phyloP scores from a whole-genome alignment of 2,113 vertebrate species.

The Cyphomyrus plagiostoma region DNA sequence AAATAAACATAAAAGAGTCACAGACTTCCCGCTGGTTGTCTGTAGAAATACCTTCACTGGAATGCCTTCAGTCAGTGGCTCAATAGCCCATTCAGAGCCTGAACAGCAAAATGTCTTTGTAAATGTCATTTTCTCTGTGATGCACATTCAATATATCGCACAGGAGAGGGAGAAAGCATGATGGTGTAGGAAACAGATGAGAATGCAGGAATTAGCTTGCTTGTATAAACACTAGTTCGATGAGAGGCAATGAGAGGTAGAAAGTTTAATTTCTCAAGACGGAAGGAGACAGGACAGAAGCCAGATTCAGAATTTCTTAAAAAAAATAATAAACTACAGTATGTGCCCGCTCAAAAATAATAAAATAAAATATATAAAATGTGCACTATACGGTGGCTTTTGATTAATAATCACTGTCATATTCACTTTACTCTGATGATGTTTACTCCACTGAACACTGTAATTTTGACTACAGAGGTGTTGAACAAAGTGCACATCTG shows the following conservation, averaged over 20 bases:
- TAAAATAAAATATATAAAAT: neutral
- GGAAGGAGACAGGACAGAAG: neutral
- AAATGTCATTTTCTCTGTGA: neutral
- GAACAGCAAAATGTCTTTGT: neutral
- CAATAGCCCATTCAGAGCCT: neutral
- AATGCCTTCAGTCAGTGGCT: neutral
- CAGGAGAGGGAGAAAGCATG: neutral
- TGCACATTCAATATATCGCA: neutral
- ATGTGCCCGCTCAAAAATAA: neutral
- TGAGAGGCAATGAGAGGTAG: neutral
- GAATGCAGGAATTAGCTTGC: neutral
- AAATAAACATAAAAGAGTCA: neutral
- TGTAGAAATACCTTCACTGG: neutral
- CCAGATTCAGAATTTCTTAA: neutral
- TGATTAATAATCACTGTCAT: neutral
- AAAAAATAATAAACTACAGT: neutral
- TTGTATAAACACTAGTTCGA: neutral
- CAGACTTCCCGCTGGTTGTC: neutral
- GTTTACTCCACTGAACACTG: neutral
- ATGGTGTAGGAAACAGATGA: neutral
- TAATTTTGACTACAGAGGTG: neutral
- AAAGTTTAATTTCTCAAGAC: neutral
- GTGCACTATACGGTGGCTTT: neutral
- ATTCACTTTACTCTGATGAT: neutral
- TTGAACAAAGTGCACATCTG: neutral